Evolutionary conservation across 2,888 invertebrate species (phyloP).

Genomic region (Leptura quadrifasciata): DNA sequence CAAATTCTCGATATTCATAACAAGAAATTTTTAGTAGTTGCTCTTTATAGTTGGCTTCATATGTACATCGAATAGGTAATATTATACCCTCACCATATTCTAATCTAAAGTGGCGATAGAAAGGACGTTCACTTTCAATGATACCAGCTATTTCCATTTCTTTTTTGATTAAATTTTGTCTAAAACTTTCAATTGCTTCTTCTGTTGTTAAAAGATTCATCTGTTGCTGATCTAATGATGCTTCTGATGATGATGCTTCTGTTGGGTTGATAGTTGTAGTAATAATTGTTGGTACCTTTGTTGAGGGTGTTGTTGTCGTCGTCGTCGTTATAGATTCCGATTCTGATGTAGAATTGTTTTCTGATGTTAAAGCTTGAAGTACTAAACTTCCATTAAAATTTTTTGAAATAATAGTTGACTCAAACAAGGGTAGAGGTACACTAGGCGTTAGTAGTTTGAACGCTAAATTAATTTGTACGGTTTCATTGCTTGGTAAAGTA

Average conservation of each 20-base stretch:
- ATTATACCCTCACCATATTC: background rate
- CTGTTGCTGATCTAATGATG: too few species aligned
- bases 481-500: background rate
- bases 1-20: background rate
- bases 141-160: background rate
- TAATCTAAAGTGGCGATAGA: background rate
- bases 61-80: background rate
- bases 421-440: background rate
- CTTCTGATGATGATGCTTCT: too few species aligned
- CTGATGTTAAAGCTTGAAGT: background rate
- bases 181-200: conserved; percentile 4
- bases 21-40: background rate
- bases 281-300: too few species aligned
- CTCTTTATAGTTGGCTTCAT: background rate
- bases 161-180: background rate
- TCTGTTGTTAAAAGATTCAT: background rate
- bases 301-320: too few species aligned
- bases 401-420: background rate
- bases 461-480: conserved; percentile 5
- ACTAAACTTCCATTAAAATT: background rate
- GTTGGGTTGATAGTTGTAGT: too few species aligned
- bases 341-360: too few species aligned
- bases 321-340: too few species aligned
- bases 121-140: background rate
- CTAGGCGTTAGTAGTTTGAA: conserved; percentile 3